phyloP scores from a whole-genome alignment of 1,140 invertebrate genomes.

The Cydia pomonella region DNA sequence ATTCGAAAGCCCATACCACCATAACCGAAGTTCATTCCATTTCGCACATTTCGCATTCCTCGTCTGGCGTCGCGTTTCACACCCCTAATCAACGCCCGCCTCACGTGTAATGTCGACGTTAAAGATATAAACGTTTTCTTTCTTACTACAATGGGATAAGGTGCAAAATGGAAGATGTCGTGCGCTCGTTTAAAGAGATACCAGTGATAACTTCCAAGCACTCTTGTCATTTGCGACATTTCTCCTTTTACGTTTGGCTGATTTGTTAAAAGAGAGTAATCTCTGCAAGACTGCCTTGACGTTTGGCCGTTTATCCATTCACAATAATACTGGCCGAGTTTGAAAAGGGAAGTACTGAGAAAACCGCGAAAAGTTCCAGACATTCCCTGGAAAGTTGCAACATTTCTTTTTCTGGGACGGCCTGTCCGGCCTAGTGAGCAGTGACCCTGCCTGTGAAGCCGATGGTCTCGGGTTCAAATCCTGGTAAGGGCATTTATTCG shows the following conservation, averaged over 20 bases:
- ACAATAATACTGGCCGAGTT: background rate
- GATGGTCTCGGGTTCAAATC: too few species aligned
- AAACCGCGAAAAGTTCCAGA: background rate
- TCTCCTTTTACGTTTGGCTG: background rate
- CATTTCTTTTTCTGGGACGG: too few species aligned
- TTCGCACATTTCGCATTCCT: constrained; percentile 28
- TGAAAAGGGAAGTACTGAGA: background rate
- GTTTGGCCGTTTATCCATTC: background rate
- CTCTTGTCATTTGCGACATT: constrained; percentile 2
- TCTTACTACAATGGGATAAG: background rate
- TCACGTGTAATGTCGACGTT: background rate
- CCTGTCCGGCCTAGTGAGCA: too few species aligned
- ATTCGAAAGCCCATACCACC: constrained; percentile 12
- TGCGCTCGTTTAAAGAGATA: background rate
- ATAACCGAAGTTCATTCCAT: constrained; percentile 7
- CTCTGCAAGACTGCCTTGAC: background rate
- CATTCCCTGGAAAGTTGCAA: background rate
- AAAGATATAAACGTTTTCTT: background rate
- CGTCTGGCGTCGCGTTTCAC: constrained; percentile 16
- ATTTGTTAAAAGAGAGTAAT: background rate
- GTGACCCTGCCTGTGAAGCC: too few species aligned
- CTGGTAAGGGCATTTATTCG: too few species aligned
- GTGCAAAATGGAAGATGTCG: background rate
- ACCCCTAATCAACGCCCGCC: constrained; percentile 27
- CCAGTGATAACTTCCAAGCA: constrained; percentile 2